phyloP scores from a whole-genome alignment of 2,113 vertebrate species.

The Muntiacus muntjak region DNA sequence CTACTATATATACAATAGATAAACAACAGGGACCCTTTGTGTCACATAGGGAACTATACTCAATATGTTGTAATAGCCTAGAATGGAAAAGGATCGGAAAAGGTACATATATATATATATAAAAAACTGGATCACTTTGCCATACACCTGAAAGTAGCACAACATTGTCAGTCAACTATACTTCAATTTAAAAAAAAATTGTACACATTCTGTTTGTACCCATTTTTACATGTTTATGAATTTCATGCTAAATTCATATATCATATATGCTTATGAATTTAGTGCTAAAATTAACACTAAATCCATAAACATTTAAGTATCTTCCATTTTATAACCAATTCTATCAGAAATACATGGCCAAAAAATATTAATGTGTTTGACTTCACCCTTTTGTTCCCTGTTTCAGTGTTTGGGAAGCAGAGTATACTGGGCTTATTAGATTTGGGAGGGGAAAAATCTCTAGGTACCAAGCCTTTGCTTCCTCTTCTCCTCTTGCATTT shows the following conservation, averaged over 20 bases:
- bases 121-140: not conserved
- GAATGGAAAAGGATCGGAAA: not conserved
- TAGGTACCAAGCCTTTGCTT: not conserved
- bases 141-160: not conserved
- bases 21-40: not conserved
- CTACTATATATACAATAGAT: not conserved
- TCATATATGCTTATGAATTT: not conserved
- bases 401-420: not conserved
- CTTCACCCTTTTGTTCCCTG: not conserved
- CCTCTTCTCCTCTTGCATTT: not conserved
- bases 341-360: not conserved
- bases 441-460: not conserved
- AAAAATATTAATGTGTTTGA: not conserved
- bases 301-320: not conserved
- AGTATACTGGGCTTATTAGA: not conserved
- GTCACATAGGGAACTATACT: not conserved
- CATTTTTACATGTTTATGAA: not conserved
- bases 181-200: not conserved
- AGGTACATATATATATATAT: not conserved
- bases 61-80: not conserved
- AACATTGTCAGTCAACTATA: not conserved
- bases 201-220: not conserved
- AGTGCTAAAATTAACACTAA: not conserved
- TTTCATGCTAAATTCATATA: not conserved
- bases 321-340: conserved; percentile 11